phyloP scores from a whole-genome alignment of 2,888 invertebrate genomes.

The Oscheius sp. region DNA sequence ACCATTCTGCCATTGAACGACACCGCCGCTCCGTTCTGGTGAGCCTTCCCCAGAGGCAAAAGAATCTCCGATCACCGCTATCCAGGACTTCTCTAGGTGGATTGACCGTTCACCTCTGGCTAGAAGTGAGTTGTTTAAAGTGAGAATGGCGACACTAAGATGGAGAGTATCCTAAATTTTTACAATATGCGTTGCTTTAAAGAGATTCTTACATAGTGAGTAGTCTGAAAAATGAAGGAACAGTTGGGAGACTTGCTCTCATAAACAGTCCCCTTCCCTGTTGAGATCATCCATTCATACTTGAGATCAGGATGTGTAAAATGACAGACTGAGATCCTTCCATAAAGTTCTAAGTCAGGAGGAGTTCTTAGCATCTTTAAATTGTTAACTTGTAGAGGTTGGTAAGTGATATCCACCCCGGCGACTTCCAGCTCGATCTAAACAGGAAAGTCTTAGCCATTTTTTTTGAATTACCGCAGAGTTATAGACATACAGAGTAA shows the following conservation, averaged over 20 bases:
- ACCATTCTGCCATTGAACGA: slow-evolving; percentile 48
- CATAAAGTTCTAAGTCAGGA: slow-evolving; percentile 11
- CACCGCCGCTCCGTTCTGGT: slow-evolving; percentile 48
- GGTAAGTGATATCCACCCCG: background rate
- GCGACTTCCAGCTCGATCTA: slow-evolving; percentile 13
- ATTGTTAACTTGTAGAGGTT: slow-evolving; percentile 11
- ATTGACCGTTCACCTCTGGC: slow-evolving; percentile 2
- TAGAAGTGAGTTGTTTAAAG: background rate
- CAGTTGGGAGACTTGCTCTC: slow-evolving; percentile 14
- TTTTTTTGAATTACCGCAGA: slow-evolving; percentile 27
- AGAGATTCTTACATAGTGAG: slow-evolving; percentile 8
- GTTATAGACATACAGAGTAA: slow-evolving; percentile 36
- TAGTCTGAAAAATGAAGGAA: slow-evolving; percentile 18
- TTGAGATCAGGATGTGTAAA: background rate
- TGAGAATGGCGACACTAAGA: background rate
- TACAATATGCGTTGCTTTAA: background rate
- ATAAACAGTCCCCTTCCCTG: slow-evolving; percentile 1
- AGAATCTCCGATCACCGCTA: slow-evolving; percentile 68
- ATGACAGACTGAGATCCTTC: slow-evolving; percentile 18
- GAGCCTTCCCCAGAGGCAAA: slow-evolving; percentile 71
- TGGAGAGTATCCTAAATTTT: slow-evolving; percentile 7
- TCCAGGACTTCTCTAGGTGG: slow-evolving; percentile 47
- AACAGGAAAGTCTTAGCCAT: background rate
- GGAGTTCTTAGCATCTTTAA: slow-evolving; percentile 9
- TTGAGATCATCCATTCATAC: slow-evolving; percentile 18